Conservation (phyloP, 2,888 invertebrate genomes). For the Amorpha juglandis region DNA sequence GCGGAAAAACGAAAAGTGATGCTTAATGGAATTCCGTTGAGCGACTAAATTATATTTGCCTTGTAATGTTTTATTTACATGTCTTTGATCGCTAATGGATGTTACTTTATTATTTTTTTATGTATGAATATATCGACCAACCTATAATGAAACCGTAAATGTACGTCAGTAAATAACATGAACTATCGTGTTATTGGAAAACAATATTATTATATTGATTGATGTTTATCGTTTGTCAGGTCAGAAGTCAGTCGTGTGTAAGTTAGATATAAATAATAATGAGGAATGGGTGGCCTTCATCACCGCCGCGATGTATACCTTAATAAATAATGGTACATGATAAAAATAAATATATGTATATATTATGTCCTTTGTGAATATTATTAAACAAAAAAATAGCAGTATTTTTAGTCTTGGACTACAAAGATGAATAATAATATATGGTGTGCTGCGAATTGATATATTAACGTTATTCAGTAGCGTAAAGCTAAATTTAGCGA, state of each 20-base stretch:
- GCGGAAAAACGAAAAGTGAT: slow-evolving; percentile 18
- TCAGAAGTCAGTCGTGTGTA: slow-evolving; percentile 12
- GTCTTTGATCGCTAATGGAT: slow-evolving; percentile 18
- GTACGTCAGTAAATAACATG: background rate
- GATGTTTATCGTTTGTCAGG: slow-evolving; percentile 19
- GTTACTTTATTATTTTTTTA: background rate
- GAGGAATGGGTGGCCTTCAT: slow-evolving; percentile 11
- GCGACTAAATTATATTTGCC: slow-evolving; percentile 16
- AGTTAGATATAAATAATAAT: slow-evolving; percentile 10
- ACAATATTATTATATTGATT: slow-evolving; percentile 17
- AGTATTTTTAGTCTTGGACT: too few relatives aligned
- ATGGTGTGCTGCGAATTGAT: too few relatives aligned
- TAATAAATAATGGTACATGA: background rate
- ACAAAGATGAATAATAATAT: too few relatives aligned
- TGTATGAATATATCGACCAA: too few relatives aligned
- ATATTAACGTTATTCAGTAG: background rate
- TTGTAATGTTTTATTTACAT: slow-evolving; percentile 16
- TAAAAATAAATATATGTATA: background rate
- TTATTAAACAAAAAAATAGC: too few relatives aligned
- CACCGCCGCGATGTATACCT: background rate
- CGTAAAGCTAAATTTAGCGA: background rate
- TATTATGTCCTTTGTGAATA: background rate
- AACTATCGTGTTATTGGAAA: slow-evolving; percentile 6
- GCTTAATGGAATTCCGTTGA: slow-evolving; percentile 1
- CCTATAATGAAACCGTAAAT: background rate